Conservation (phyloP, 1,140 invertebrate genomes). For the Doryteuthis pealeii region DNA sequence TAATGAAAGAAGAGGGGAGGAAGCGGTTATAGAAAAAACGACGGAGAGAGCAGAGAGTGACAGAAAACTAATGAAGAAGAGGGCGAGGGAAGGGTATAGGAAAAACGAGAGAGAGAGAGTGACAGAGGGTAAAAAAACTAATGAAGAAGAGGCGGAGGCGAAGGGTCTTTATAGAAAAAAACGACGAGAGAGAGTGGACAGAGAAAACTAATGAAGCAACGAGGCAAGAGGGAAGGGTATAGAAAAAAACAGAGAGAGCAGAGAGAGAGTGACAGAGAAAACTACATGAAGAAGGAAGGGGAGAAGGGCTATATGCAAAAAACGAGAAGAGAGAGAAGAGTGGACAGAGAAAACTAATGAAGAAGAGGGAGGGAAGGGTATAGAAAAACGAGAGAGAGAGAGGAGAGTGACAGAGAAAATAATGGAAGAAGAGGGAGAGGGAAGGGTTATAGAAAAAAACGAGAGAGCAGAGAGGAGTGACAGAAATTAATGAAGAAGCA, state of each 20-base stretch:
- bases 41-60: background rate
- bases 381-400: background rate
- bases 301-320: background rate
- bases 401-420: background rate
- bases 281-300: background rate
- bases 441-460: background rate
- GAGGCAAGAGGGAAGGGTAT: background rate
- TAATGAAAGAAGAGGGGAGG: too few relatives aligned
- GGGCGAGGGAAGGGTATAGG: background rate
- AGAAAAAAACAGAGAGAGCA: too few relatives aligned
- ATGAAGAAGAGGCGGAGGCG: background rate
- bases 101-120: background rate
- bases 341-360: background rate
- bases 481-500: background rate
- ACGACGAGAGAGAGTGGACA: background rate
- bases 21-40: too few relatives aligned
- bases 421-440: background rate
- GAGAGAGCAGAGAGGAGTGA: background rate
- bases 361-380: background rate
- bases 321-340: background rate
- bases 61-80: background rate
- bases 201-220: background rate
- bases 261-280: background rate
- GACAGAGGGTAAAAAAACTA: background rate
- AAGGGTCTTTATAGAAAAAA: background rate